Base-by-base conservation (phyloP, 2,797 vertebrate species). In the Spatula clypeata region DNA sequence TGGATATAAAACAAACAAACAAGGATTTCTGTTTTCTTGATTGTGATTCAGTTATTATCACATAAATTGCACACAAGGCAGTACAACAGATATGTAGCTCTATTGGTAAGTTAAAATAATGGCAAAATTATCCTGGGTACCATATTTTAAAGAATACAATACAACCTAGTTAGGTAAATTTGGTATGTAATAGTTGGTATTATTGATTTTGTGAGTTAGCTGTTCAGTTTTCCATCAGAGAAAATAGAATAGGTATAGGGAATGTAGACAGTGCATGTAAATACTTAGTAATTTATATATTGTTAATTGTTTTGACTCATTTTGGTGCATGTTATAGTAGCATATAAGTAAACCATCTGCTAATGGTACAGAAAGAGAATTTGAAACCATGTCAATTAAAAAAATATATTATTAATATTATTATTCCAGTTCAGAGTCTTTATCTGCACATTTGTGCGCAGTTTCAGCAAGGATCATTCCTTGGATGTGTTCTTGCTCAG, bases 291-390 rank as follows among this genome's bases (percentile, higher is more conserved):
- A 97, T 97, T 97, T 93, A 83, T 88, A 94, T 92, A 90, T 82
- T 97, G 86, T 95, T 98, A 97, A 98, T 98, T 98, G 97, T 96
- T 98, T 97, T 97, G 88, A 94, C 73, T 97, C 70, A 70, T 74
- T 91, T 95, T 89, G 57, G 73, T 80, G 27, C 67, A 79, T 71
- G 85, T 90, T 97, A 45, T 79, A 95, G 69, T 58, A 96, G 88
- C 73, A 91, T 87, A 69, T 94, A 97, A 96, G 93, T 94, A 97
- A 88, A 85, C 90, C 94, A 97, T 97, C 96, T 98, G 95, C 67
- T 97, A 79, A 93, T 90, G 57, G 42, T 89, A 93, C 74, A 96
- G 97, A 96, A 88, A 71, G 75, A 18, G 9, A 91, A 74, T 65
- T 79, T 94, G 73, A 95, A 97, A 90, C 77, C 87, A 26, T 96